These are phyloP conservation scores for Margaritifera margaritifera DNA, from an alignment of 2,888 invertebrate genomes.

Conservation along the genomic window DNA sequence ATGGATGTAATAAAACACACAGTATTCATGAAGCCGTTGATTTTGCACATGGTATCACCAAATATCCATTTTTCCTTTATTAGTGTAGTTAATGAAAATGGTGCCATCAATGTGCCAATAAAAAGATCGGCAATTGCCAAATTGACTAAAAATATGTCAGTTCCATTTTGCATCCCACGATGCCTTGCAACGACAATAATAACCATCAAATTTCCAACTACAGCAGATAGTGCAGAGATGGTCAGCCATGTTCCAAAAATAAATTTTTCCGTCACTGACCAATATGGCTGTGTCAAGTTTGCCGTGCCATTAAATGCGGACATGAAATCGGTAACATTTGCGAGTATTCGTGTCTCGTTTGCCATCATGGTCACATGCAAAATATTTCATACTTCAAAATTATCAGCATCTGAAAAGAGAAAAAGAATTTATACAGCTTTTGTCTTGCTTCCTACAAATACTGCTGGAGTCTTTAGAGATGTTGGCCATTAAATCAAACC, in stretches of 20 bases:
- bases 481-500: too few relatives aligned
- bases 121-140: slow-evolving; percentile 72
- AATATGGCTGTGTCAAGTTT: too few relatives aligned
- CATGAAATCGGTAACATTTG: too few relatives aligned
- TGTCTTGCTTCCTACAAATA: too few relatives aligned
- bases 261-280: slow-evolving; percentile 37
- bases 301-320: too few relatives aligned
- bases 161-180: slow-evolving; percentile 71
- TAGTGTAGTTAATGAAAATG: slow-evolving; percentile 71
- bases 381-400: too few relatives aligned
- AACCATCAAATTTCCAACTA: slow-evolving; percentile 73
- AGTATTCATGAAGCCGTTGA: slow-evolving; percentile 72
- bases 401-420: too few relatives aligned
- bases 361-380: too few relatives aligned
- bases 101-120: slow-evolving; percentile 70
- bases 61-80: slow-evolving; percentile 70
- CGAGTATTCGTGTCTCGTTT: too few relatives aligned
- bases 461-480: too few relatives aligned
- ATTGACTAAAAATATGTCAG: slow-evolving; percentile 73
- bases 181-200: slow-evolving; percentile 70
- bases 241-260: slow-evolving; percentile 59
- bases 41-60: slow-evolving; percentile 60
- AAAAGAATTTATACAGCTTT: too few relatives aligned
- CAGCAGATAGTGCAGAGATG: slow-evolving; percentile 65
- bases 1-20: slow-evolving; percentile 71